Evolutionary conservation across 2,888 invertebrate genomes (phyloP).

Genomic region (Polymixis lichenea): DNA sequence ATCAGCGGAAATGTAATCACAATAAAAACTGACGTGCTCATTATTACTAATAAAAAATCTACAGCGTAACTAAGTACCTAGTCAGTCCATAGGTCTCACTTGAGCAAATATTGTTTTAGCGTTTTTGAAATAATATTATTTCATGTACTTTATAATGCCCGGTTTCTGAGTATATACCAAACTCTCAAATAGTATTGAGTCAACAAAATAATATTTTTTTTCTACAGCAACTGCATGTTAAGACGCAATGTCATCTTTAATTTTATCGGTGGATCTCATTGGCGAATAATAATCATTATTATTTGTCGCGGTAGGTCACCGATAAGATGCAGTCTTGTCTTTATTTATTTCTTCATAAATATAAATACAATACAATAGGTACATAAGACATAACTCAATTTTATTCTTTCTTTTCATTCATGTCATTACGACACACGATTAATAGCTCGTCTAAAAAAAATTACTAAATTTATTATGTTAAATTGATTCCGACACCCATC

Average conservation of each 20-base stretch:
- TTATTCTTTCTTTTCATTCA: not conserved
- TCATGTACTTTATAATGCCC: not conserved
- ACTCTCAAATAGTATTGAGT: not conserved
- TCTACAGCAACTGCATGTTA: not conserved
- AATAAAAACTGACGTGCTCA: slow-evolving; percentile 26
- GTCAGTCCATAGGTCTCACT: not conserved
- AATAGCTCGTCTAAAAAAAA: not conserved
- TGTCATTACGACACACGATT: not conserved
- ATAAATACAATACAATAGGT: not conserved
- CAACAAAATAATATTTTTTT: not conserved
- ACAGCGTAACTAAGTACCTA: not conserved
- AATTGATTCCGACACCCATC: slow-evolving; percentile 35
- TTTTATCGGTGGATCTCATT: not conserved
- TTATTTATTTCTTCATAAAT: not conserved
- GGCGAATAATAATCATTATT: not conserved
- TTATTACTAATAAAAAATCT: slow-evolving; percentile 25
- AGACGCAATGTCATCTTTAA: not conserved
- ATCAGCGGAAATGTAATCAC: slow-evolving; percentile 27
- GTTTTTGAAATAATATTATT: not conserved
- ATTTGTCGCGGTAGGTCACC: too few relatives aligned
- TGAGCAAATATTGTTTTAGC: not conserved
- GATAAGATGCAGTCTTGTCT: too few relatives aligned
- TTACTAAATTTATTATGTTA: not conserved
- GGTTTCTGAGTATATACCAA: not conserved
- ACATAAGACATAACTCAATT: not conserved